Evolutionary conservation across 2,113 vertebrate species (phyloP).

Genomic region (Copsychus sechellarum): DNA sequence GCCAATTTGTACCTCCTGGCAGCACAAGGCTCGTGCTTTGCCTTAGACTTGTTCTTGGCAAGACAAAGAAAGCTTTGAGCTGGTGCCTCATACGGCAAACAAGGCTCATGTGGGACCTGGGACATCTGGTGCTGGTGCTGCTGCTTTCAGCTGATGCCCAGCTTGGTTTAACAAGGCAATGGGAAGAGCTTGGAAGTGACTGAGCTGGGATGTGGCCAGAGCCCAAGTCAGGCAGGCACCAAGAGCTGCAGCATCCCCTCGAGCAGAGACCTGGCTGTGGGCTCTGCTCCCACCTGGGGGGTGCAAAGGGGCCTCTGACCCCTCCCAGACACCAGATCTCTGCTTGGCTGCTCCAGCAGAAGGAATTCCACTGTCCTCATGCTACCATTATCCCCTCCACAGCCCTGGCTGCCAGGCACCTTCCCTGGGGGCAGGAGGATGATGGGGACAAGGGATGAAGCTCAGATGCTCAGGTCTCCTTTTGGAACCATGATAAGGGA

Average conservation of each 20-base stretch:
- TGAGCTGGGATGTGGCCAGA: background rate
- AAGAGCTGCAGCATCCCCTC: background rate
- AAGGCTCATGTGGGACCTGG: background rate
- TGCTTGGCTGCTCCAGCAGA: background rate
- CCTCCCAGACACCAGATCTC: background rate
- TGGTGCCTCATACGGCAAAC: background rate
- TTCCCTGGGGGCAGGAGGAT: background rate
- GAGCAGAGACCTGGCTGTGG: accelerated
- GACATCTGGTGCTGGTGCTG: background rate
- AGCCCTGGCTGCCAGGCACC: background rate
- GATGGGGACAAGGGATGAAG: background rate
- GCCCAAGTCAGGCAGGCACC: background rate
- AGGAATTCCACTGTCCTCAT: background rate
- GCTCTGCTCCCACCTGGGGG: background rate
- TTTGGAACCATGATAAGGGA: background rate
- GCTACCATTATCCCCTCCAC: accelerated
- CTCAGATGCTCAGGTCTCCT: background rate
- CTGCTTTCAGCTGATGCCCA: background rate
- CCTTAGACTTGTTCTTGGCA: background rate
- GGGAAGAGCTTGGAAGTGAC: background rate
- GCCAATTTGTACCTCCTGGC: conserved; percentile 39
- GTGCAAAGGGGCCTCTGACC: background rate
- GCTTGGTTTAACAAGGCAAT: background rate
- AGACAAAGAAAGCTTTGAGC: background rate
- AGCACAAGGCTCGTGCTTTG: background rate